phyloP scores from a whole-genome alignment of 2,888 invertebrate species.

The Notodonta ziczac region DNA sequence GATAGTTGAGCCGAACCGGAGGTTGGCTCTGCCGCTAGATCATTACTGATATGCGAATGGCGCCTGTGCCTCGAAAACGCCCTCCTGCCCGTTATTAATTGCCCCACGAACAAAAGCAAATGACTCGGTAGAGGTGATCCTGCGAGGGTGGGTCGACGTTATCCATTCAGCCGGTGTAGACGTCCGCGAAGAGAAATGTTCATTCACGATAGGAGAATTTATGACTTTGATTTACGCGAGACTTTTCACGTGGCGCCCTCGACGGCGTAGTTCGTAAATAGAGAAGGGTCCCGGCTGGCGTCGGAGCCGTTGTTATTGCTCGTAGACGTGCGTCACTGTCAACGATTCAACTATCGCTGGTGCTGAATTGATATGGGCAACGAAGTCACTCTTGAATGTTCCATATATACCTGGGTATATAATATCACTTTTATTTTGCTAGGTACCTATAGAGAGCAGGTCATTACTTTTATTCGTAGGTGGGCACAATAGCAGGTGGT shows the following conservation, averaged over 20 bases:
- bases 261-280: conserved; percentile 67
- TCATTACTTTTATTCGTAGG: too few relatives aligned
- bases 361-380: conserved; percentile 66
- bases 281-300: conserved; percentile 74
- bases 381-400: conserved; percentile 67
- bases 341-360: conserved; percentile 64
- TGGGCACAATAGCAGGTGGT: too few relatives aligned
- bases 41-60: conserved; percentile 79
- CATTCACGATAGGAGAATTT: conserved; percentile 83
- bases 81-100: conserved; percentile 82
- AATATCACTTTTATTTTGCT: not conserved
- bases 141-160: conserved; percentile 78
- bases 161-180: conserved; percentile 81
- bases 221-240: conserved; percentile 82
- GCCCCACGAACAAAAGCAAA: conserved; percentile 83
- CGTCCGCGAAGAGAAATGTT: conserved; percentile 83
- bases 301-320: conserved; percentile 72
- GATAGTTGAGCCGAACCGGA: conserved; percentile 62
- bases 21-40: conserved; percentile 67
- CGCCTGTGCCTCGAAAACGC: conserved; percentile 76
- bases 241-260: conserved; percentile 76
- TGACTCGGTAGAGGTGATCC: conserved; percentile 83
- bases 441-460: too few relatives aligned
- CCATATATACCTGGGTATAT: conserved; percentile 25
- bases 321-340: conserved; percentile 62